A percentile compares a stretch with the other conserved stretches of the same genome.
These are phyloP conservation scores for Sterrhoptilus dennistouni DNA, from an alignment of 2,113 vertebrate species.

Conservation along the genomic window DNA sequence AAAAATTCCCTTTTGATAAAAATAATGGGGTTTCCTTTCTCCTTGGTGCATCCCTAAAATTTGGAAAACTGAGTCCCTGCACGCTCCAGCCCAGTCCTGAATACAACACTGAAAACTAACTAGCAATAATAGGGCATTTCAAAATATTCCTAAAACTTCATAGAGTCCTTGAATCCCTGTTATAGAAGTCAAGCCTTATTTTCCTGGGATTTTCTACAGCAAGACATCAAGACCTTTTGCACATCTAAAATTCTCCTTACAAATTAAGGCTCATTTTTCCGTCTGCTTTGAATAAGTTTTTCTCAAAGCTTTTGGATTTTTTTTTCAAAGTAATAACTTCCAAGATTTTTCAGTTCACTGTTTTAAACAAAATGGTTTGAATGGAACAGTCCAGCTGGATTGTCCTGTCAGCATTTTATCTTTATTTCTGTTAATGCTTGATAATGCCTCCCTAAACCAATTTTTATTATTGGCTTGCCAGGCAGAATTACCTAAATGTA, in stretches of 20 bases:
- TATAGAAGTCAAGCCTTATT: neutral
- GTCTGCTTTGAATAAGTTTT: neutral
- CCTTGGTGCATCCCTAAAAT: neutral
- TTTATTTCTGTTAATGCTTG: neutral
- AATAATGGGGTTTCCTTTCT: neutral
- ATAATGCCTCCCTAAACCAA: neutral
- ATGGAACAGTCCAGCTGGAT: neutral
- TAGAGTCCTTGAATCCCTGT: neutral
- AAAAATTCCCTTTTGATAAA: neutral
- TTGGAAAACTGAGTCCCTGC: neutral
- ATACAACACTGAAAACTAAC: neutral
- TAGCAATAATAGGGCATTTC: neutral
- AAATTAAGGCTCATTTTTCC: neutral
- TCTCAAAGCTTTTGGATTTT: neutral
- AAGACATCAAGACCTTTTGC: neutral
- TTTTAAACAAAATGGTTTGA: neutral
- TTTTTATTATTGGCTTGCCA: neutral
- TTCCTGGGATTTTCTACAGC: neutral
- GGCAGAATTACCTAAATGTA: neutral
- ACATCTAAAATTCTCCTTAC: neutral
- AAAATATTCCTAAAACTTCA: neutral
- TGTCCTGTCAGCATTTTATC: neutral
- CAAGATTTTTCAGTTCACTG: neutral
- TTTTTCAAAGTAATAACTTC: neutral
- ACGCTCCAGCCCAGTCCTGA: neutral